Percentiles rank a stretch among this genome's conserved stretches.
phyloP scores from a whole-genome alignment of 2,797 vertebrate species.

The Stomatorhinus walkeri region DNA sequence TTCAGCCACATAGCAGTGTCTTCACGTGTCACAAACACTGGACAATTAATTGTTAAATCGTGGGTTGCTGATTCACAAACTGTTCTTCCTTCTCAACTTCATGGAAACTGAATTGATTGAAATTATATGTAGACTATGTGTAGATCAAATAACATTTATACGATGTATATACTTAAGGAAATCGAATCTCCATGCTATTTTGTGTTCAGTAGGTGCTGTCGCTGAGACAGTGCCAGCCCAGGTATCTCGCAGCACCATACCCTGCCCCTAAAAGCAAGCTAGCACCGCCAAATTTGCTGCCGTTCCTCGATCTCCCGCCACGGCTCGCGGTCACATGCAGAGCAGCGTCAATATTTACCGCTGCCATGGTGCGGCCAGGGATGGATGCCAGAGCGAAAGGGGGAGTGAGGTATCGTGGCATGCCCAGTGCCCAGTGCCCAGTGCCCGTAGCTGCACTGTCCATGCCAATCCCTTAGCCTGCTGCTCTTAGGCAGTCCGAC shows the following conservation, averaged over 20 bases:
- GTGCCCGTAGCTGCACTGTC: neutral
- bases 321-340: too few relatives aligned
- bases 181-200: neutral
- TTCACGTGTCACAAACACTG: conserved; percentile 23
- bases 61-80: neutral
- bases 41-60: neutral
- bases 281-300: conserved; percentile 59
- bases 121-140: conserved; percentile 39
- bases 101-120: conserved; percentile 22
- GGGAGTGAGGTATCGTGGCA: conserved; percentile 20
- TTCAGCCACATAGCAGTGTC: neutral
- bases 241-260: neutral
- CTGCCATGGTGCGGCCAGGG: conserved; percentile 38
- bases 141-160: conserved; percentile 29
- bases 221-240: neutral
- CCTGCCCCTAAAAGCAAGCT: conserved; percentile 35
- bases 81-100: neutral
- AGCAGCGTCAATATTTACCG: conserved; percentile 51
- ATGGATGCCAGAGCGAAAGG: neutral
- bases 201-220: neutral
- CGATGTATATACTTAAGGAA: conserved; percentile 19
- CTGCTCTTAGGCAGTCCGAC: neutral
- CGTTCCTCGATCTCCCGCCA: conserved; percentile 42
- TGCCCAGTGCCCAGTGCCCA: neutral
- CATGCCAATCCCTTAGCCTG: neutral